Evolutionary conservation across 2,797 vertebrate genomes (phyloP).

Genomic region (Argentina silus): DNA sequence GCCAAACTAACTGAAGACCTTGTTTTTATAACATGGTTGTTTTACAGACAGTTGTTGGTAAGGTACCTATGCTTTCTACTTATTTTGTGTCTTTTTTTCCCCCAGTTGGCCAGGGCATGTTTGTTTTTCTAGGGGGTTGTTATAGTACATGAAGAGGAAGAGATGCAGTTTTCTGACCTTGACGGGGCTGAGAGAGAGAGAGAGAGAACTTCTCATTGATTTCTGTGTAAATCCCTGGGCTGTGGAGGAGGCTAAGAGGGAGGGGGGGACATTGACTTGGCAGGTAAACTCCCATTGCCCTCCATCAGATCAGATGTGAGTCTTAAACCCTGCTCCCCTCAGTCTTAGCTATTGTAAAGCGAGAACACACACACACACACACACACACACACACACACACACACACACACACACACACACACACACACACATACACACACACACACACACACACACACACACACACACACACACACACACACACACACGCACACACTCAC

Average conservation of each 20-base stretch:
- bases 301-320: constrained; percentile 54
- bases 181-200: constrained; percentile 52
- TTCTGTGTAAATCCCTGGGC: constrained; percentile 63
- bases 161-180: constrained; percentile 66
- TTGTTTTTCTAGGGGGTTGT: constrained; percentile 36
- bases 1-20: constrained; percentile 24
- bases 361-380: too few relatives aligned
- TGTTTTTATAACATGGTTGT: not conserved
- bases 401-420: too few relatives aligned
- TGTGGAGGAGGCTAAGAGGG: constrained; percentile 35
- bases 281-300: constrained; percentile 69
- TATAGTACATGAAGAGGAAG: constrained; percentile 48
- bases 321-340: constrained; percentile 19
- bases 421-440: too few relatives aligned
- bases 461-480: too few relatives aligned
- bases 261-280: constrained; percentile 49
- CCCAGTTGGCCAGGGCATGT: constrained; percentile 32
- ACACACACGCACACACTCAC: constrained; percentile 13
- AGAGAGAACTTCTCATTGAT: constrained; percentile 71
- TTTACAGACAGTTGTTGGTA: constrained; percentile 1
- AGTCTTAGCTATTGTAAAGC: not conserved
- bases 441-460: too few relatives aligned
- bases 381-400: too few relatives aligned
- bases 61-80: not conserved
- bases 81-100: not conserved